A percentile compares a stretch with the other conserved stretches of the same genome.
Evolutionary conservation across 2,888 invertebrate species (phyloP).

Genomic region (Pseudanteris insignis): DNA sequence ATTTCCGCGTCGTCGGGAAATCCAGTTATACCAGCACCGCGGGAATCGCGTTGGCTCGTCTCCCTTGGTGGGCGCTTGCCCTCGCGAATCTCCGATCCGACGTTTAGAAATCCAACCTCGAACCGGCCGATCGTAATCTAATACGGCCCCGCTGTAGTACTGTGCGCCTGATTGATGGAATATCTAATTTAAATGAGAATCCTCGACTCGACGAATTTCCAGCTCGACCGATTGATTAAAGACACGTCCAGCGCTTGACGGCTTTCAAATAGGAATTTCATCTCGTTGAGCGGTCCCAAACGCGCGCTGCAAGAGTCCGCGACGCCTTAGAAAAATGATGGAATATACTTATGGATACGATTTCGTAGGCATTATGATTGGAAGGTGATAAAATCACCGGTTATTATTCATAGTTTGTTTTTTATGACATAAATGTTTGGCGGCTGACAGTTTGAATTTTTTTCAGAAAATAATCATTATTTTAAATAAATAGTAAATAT

Average conservation of each 20-base stretch:
- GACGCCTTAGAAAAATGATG: slow-evolving; percentile 26
- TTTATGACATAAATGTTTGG: too few species aligned
- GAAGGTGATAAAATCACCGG: too few species aligned
- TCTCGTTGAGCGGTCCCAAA: slow-evolving; percentile 22
- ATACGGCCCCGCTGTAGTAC: slow-evolving; percentile 22
- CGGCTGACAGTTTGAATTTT: too few species aligned
- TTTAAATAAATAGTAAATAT: too few species aligned
- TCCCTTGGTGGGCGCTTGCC: slow-evolving; percentile 55
- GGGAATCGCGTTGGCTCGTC: slow-evolving; percentile 53
- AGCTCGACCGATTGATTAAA: slow-evolving; percentile 27
- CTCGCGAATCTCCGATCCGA: slow-evolving; percentile 44
- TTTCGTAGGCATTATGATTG: too few species aligned
- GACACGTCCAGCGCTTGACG: slow-evolving; percentile 30
- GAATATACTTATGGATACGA: slow-evolving; percentile 18
- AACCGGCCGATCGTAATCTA: slow-evolving; percentile 30
- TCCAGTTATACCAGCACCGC: slow-evolving; percentile 54
- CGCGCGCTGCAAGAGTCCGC: slow-evolving; percentile 11
- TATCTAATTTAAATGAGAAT: slow-evolving; percentile 34
- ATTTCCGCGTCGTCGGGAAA: slow-evolving; percentile 62
- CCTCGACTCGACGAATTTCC: slow-evolving; percentile 27
- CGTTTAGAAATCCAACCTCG: slow-evolving; percentile 27
- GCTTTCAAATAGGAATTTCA: too few species aligned
- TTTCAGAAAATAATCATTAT: too few species aligned
- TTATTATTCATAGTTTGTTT: too few species aligned
- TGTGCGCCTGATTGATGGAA: slow-evolving; percentile 34